These are phyloP conservation scores for Anas capensis DNA, from an alignment of 2,797 vertebrate genomes.

Conservation along the genomic window DNA sequence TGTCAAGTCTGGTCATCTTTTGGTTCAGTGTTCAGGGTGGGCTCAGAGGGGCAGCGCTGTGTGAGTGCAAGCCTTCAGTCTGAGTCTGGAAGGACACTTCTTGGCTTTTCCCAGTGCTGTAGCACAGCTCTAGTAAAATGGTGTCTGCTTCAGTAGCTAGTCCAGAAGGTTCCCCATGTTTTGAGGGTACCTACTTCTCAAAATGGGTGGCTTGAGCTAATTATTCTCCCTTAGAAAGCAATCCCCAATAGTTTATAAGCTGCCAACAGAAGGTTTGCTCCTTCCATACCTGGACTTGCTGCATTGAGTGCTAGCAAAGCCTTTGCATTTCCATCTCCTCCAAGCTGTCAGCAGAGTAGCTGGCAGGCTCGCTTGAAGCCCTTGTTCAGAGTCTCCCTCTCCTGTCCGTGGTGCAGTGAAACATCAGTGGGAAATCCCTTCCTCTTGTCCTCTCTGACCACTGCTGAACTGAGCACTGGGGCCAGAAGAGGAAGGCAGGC, in stretches of 20 bases:
- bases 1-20: neutral
- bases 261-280: neutral
- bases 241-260: neutral
- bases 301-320: neutral
- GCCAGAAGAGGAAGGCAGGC: neutral
- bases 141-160: neutral
- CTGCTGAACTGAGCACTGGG: neutral
- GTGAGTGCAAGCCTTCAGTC: neutral
- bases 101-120: neutral
- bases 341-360: neutral
- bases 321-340: neutral
- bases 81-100: neutral
- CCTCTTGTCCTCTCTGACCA: neutral
- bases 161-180: neutral
- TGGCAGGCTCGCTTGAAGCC: neutral
- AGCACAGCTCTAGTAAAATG: neutral
- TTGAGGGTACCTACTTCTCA: neutral
- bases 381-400: neutral
- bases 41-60: rapidly evolving
- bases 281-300: neutral
- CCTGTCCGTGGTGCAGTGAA: neutral
- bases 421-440: neutral
- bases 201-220: neutral
- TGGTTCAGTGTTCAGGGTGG: neutral
- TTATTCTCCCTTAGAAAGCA: neutral